Evolutionary conservation across 2,797 vertebrate species (phyloP), one percentile per base, ranked within the genome.

Genomic region (Sebastes steindachneri): DNA sequence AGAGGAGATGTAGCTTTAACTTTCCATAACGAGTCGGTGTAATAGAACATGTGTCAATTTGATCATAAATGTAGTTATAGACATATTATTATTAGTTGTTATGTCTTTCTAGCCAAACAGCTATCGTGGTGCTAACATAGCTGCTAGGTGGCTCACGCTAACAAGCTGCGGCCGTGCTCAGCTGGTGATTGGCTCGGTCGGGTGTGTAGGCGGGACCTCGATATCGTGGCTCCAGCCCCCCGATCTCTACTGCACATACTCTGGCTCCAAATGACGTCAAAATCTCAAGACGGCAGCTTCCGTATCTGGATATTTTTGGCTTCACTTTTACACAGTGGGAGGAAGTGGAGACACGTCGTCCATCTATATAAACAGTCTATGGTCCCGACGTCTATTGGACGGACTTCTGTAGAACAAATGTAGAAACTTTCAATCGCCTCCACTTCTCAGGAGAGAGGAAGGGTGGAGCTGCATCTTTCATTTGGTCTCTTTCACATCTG

Each of bases 401-500:
- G 1, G 12, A 57, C 17, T 6, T 45, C 41, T 45, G 41, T 17
- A 45, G 41, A 45, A 45, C 15, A 19, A 48, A 82, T 60, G 35
- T 17, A 54, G 28, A 77, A 73, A 78, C 45, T 54, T 59, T 77
- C 6, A 70, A 69, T 79, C 37, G 4, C 62, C 79, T 77, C 73
- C 66, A 83, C 80, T 83, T 73, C 92, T 89, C 82, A 68, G 58
- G 88, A 89, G 82, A 80, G 53, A 73, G 5, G 8, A 77, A 31
- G 84, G 87, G 88, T 84, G 89, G 85, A 88, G 83, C 54, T 77
- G 75, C 68, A 86, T 75, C 68, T 87, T 87, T 86, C 62, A 86
- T 87, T 87, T 76, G 73, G 62, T 88, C 86, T 87, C 73, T 75
- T 77, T 73, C 79, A 93, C 93, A 95, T 94, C 93, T 95, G 94